Evolutionary conservation across 2,797 vertebrate species (phyloP).

Genomic region (Arremon brunneinucha): DNA sequence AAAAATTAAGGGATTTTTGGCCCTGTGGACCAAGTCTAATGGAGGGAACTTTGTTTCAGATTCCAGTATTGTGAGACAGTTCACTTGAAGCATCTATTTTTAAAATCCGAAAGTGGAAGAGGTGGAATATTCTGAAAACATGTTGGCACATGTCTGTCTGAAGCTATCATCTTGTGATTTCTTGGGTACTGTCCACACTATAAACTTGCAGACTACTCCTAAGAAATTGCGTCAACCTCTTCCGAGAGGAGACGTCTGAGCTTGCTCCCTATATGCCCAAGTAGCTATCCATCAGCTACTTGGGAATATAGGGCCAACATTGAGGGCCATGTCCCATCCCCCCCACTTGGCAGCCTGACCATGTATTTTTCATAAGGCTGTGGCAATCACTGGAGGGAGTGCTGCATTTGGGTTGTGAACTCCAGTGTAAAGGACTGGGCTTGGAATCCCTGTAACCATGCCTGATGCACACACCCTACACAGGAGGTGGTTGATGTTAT

Average conservation of each 20-base stretch:
- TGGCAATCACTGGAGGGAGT: background rate
- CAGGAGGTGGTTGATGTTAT: background rate
- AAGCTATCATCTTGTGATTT: background rate
- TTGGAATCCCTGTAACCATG: background rate
- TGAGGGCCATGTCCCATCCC: rapidly evolving
- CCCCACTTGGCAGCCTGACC: background rate
- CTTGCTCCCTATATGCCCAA: background rate
- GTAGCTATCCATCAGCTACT: background rate
- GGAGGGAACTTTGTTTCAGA: background rate
- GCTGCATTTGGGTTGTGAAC: background rate
- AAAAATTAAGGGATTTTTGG: background rate
- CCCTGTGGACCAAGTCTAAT: background rate
- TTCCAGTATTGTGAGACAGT: background rate
- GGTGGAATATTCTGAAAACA: background rate
- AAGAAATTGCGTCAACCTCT: background rate
- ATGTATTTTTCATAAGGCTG: background rate
- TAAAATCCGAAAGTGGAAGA: background rate
- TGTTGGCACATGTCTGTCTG: background rate
- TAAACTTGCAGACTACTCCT: background rate
- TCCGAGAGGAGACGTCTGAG: background rate
- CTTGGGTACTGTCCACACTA: background rate
- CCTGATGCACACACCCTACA: background rate
- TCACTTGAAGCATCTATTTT: background rate
- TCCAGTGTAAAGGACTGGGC: background rate
- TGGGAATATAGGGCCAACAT: too few species aligned